These are phyloP conservation scores for Centropus unirufus DNA, from an alignment of 2,113 vertebrate genomes.

Conservation along the genomic window DNA sequence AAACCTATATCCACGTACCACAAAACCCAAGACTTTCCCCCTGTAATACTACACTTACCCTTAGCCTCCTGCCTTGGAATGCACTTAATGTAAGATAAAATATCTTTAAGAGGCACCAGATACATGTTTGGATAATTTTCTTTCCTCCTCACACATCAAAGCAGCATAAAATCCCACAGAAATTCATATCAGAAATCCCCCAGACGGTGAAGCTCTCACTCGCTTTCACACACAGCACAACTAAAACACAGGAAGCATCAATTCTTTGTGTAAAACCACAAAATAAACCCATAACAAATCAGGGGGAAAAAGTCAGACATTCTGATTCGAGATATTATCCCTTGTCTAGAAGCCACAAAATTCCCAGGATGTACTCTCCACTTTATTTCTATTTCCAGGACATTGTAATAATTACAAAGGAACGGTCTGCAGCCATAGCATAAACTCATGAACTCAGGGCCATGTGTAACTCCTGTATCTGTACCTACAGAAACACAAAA, in stretches of 20 bases:
- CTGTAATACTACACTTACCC: neutral
- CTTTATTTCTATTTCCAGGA: constrained; percentile 1
- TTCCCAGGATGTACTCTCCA: neutral
- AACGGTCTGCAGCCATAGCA: neutral
- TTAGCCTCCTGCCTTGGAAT: neutral
- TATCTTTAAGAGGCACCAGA: neutral
- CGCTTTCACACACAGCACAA: neutral
- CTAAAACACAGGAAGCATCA: neutral
- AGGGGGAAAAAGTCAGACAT: neutral
- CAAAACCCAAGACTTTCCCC: neutral
- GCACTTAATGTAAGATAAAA: neutral
- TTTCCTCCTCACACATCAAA: constrained; percentile 8
- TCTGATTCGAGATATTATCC: neutral
- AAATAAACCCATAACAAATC: neutral
- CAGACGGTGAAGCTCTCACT: neutral
- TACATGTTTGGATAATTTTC: neutral
- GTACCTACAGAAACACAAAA: neutral
- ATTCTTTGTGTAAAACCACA: neutral
- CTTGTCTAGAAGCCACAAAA: neutral
- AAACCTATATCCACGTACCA: neutral
- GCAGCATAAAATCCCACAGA: neutral
- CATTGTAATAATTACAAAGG: neutral
- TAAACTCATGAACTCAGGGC: neutral
- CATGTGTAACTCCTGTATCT: neutral
- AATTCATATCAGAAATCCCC: neutral